Evolutionary conservation across 2,113 vertebrate species (phyloP).

Genomic region (Otolemur garnettii): DNA sequence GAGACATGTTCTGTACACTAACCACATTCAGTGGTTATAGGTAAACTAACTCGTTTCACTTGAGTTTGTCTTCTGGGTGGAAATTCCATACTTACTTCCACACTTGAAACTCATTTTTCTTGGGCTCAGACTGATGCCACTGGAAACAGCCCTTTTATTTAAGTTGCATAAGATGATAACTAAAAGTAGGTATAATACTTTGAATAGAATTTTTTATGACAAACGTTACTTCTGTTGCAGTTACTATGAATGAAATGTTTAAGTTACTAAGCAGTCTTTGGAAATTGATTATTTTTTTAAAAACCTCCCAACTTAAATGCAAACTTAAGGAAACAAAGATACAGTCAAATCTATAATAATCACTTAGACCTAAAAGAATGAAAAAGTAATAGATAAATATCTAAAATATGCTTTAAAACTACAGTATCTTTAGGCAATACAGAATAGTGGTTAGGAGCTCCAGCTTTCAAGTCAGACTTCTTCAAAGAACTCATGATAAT

Average conservation of each 20-base stretch:
- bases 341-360: neutral
- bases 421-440: neutral
- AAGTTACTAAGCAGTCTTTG: conserved; percentile 41
- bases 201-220: conserved; percentile 11
- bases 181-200: neutral
- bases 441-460: neutral
- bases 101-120: neutral
- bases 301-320: conserved; percentile 5
- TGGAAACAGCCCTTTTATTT: neutral
- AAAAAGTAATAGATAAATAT: neutral
- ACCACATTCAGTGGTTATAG: neutral
- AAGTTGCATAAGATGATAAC: neutral
- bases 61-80: conserved; percentile 1
- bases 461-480: neutral
- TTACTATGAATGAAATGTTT: conserved; percentile 34
- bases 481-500: neutral
- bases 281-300: conserved; percentile 18
- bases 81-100: neutral
- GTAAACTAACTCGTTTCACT: neutral
- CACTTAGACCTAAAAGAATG: neutral
- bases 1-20: neutral
- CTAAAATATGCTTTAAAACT: neutral
- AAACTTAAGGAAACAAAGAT: neutral
- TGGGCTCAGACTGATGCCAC: conserved; percentile 1
- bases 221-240: neutral